Evolutionary conservation across 2,888 invertebrate genomes (phyloP).

Genomic region (Sepioteuthis lessoniana): DNA sequence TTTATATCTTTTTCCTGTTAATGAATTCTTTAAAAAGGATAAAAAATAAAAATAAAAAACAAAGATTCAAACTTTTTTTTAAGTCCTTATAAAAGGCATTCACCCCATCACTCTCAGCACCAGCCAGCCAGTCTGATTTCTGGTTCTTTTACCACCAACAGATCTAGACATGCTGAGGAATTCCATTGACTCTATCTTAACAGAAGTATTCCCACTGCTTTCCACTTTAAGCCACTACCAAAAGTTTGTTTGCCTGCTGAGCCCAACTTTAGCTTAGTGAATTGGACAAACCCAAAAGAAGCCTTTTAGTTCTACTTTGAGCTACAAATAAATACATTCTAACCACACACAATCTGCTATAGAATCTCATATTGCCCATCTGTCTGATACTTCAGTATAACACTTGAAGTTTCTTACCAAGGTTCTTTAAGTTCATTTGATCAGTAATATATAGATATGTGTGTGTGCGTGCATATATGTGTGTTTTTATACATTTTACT

Average conservation of each 20-base stretch:
- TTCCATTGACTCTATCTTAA: conserved; percentile 21
- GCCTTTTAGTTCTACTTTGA: background rate
- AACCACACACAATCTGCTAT: background rate
- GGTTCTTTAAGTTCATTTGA: background rate
- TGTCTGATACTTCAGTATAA: background rate
- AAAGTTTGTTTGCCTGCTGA: background rate
- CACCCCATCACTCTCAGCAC: background rate
- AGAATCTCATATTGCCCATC: background rate
- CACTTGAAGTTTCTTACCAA: background rate
- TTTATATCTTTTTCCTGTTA: background rate
- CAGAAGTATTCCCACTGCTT: background rate
- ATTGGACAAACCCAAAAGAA: background rate
- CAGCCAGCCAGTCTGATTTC: background rate
- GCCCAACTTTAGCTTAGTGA: background rate
- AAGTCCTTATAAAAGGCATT: background rate
- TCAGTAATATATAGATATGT: too few relatives aligned
- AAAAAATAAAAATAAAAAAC: background rate
- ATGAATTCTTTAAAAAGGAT: background rate
- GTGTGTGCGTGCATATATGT: too few relatives aligned
- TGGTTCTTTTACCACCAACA: background rate
- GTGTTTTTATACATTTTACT: too few relatives aligned
- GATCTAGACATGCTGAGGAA: background rate
- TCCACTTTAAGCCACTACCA: conserved; percentile 33
- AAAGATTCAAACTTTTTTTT: background rate
- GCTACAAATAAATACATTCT: background rate